Evolutionary conservation across 2,113 vertebrate genomes (phyloP).

Genomic region (Perca fluviatilis): DNA sequence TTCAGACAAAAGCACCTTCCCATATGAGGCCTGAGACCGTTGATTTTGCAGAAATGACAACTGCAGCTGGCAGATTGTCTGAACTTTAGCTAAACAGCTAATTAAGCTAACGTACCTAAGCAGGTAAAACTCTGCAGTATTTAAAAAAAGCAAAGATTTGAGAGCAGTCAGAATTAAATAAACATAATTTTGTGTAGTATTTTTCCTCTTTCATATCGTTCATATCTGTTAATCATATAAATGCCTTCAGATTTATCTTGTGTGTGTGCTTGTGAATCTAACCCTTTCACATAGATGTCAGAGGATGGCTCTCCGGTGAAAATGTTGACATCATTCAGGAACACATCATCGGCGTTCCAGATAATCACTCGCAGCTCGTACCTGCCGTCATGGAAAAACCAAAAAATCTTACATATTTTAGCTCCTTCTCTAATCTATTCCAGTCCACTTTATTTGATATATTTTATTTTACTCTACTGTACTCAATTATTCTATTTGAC

Average conservation of each 20-base stretch:
- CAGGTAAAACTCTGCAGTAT: not conserved
- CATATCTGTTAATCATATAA: too few species aligned
- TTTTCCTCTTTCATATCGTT: too few species aligned
- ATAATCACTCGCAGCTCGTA: conserved; percentile 94
- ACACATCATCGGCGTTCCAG: conserved; percentile 94
- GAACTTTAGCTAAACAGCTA: too few species aligned
- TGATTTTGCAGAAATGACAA: too few species aligned
- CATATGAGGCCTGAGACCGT: too few species aligned
- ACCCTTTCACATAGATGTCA: conserved; percentile 97
- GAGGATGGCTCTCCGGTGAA: conserved; percentile 92
- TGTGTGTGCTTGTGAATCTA: not conserved
- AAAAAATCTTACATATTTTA: not conserved
- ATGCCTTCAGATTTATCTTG: not conserved
- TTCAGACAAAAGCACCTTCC: too few species aligned
- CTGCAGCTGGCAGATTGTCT: too few species aligned
- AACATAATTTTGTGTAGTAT: not conserved
- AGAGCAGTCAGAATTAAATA: not conserved
- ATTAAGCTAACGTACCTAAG: too few species aligned
- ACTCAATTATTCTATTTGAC: not conserved
- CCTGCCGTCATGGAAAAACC: conserved; percentile 74
- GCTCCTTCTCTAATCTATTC: not conserved
- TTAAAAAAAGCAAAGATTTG: not conserved
- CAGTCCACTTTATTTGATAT: rapidly evolving
- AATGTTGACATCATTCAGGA: conserved; percentile 93
- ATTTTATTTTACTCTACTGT: not conserved